phyloP scores from a whole-genome alignment of 2,113 vertebrate genomes.

The Prolemur simus region DNA sequence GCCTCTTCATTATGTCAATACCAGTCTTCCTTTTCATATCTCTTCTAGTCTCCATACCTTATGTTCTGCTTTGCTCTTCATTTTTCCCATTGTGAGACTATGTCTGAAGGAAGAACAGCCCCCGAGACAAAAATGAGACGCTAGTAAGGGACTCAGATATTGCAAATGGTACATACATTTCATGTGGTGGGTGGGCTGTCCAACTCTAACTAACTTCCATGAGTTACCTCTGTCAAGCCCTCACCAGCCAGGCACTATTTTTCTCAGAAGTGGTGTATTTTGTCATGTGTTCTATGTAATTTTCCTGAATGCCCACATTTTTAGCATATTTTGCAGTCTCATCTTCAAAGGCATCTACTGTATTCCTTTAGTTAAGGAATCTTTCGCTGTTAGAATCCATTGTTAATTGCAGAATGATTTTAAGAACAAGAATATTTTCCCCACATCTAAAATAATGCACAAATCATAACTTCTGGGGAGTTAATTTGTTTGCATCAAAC shows the following conservation, averaged over 20 bases:
- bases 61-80: background rate
- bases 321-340: background rate
- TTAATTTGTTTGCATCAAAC: background rate
- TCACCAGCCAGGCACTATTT: background rate
- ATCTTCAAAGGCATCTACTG: background rate
- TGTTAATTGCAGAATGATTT: background rate
- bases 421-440: background rate
- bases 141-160: background rate
- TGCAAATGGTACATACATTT: background rate
- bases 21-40: background rate
- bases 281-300: background rate
- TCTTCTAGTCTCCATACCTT: background rate
- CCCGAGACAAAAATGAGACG: background rate
- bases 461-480: background rate
- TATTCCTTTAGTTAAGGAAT: background rate
- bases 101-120: background rate
- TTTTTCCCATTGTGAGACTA: background rate
- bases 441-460: background rate
- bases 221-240: background rate
- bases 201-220: background rate
- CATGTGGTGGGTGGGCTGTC: background rate
- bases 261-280: background rate
- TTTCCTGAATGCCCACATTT: slow-evolving; percentile 16
- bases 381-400: background rate
- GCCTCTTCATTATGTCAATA: no score